Evolutionary conservation across 2,797 vertebrate species (phyloP).

Genomic region (Coregonus suidteri): DNA sequence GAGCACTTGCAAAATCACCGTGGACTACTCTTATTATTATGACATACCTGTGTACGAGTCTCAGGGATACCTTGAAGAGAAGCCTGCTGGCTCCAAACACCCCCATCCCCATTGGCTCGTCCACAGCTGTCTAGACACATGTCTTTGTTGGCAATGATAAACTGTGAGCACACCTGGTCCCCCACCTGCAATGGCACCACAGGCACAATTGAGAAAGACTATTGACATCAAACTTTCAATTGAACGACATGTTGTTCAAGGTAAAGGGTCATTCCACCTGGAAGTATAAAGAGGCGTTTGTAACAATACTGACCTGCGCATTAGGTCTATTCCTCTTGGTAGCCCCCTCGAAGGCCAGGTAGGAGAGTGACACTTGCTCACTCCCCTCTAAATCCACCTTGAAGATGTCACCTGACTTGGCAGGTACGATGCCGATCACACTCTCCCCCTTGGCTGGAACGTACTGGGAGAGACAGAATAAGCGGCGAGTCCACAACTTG

Average conservation of each 20-base stretch:
- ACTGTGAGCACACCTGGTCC: conserved; percentile 89
- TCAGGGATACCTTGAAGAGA: conserved; percentile 86
- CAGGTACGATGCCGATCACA: conserved; percentile 89
- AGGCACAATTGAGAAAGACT: neutral
- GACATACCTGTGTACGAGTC: conserved; percentile 86
- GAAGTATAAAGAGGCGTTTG: neutral
- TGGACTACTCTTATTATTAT: neutral
- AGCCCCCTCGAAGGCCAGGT: conserved; percentile 92
- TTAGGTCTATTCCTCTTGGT: conserved; percentile 96
- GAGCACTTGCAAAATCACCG: neutral
- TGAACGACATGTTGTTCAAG: neutral
- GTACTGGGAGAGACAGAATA: conserved; percentile 64
- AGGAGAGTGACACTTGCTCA: conserved; percentile 90
- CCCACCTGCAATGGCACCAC: conserved; percentile 78
- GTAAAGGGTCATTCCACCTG: no score
- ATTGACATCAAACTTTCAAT: neutral
- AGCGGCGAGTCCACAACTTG: neutral
- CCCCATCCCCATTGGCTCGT: conserved; percentile 91
- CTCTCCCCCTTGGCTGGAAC: conserved; percentile 92
- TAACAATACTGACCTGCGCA: conserved; percentile 79
- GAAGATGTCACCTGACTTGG: conserved; percentile 88
- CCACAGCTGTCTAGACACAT: conserved; percentile 93
- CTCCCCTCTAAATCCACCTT: conserved; percentile 91
- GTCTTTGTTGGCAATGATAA: conserved; percentile 95
- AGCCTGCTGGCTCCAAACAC: conserved; percentile 89